A percentile compares a stretch with the other conserved stretches of the same genome.
phyloP scores from a whole-genome alignment of 1,140 invertebrate genomes.

The Eumaeus atala region DNA sequence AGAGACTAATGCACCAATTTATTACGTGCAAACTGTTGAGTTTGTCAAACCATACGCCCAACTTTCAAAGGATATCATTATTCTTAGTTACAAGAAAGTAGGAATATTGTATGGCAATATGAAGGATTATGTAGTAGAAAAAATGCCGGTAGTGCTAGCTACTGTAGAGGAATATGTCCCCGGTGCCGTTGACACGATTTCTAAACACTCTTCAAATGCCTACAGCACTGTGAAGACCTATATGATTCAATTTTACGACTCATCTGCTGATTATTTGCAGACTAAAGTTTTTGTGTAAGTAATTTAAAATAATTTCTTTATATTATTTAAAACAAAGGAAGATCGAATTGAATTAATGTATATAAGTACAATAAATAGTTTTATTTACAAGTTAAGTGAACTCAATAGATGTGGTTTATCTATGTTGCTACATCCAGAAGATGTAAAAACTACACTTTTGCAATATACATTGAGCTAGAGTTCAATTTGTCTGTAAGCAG shows the following conservation, averaged over 20 bases:
- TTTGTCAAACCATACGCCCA: constrained; percentile 76
- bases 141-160: constrained; percentile 76
- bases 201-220: constrained; percentile 58
- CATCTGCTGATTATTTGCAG: constrained; percentile 75
- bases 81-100: constrained; percentile 72
- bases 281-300: constrained; percentile 87
- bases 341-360: too few species aligned
- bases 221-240: constrained; percentile 62
- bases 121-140: constrained; percentile 74
- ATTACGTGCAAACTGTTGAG: constrained; percentile 75
- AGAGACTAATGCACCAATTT: constrained; percentile 79
- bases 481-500: too few species aligned
- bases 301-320: constrained; percentile 12
- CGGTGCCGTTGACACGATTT: constrained; percentile 77
- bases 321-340: not conserved
- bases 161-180: constrained; percentile 82
- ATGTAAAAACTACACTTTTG: too few species aligned
- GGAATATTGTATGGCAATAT: constrained; percentile 72
- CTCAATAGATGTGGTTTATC: too few species aligned
- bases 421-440: too few species aligned
- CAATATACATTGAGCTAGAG: too few species aligned
- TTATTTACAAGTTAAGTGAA: too few species aligned
- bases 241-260: constrained; percentile 62
- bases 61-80: constrained; percentile 74
- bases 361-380: too few species aligned